Evolutionary conservation across 2,113 vertebrate genomes (phyloP).

Genomic region (Gulo gulo): DNA sequence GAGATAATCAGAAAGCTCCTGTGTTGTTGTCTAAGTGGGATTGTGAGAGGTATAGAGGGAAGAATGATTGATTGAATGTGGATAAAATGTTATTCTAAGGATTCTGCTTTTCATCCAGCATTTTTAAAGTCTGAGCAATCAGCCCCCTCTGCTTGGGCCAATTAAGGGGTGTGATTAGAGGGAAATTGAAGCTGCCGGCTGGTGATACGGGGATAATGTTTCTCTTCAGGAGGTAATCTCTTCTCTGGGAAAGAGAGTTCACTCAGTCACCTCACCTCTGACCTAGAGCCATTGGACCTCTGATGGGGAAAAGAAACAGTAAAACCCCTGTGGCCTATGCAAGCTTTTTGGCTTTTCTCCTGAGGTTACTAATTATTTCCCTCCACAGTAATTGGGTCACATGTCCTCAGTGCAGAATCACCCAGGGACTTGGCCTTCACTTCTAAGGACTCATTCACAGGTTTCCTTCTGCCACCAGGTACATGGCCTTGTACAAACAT

Average conservation of each 20-base stretch:
- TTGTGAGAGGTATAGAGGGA: background rate
- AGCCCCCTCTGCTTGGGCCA: background rate
- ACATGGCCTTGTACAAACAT: background rate
- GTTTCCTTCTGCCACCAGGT: background rate
- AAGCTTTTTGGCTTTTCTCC: background rate
- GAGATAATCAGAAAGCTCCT: background rate
- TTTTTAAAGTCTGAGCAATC: slow-evolving; percentile 17
- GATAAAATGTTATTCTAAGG: background rate
- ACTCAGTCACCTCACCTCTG: background rate
- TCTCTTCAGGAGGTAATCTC: background rate
- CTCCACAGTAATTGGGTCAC: background rate
- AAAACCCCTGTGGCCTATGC: background rate
- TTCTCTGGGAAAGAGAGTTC: background rate
- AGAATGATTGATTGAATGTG: background rate
- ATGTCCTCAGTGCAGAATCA: background rate
- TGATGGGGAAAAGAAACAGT: background rate
- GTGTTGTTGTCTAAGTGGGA: background rate
- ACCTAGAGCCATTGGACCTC: background rate
- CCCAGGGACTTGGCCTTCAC: background rate
- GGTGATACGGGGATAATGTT: background rate
- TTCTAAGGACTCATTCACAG: background rate
- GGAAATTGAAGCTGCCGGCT: background rate
- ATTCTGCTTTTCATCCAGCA: background rate
- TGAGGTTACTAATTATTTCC: background rate
- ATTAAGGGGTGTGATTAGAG: background rate